These are phyloP conservation scores for Dorcus hopei DNA, from an alignment of 2,888 invertebrate species.

Conservation along the genomic window DNA sequence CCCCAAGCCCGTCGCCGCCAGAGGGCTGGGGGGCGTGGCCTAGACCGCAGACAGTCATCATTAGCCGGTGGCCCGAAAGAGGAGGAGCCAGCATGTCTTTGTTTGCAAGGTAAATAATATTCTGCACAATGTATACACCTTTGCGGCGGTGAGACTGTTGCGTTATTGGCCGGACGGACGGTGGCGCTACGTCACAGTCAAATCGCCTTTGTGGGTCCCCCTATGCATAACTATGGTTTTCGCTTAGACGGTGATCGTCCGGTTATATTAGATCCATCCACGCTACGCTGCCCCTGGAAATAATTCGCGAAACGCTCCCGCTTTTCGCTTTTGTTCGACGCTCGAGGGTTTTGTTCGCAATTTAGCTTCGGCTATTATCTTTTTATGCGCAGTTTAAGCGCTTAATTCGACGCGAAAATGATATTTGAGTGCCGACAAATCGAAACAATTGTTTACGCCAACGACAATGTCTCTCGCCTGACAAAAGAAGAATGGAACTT, in stretches of 20 bases:
- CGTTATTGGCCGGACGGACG: conserved; percentile 43
- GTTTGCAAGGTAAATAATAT: conserved; percentile 70
- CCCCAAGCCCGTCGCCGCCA: conserved; percentile 30
- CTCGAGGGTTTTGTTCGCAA: conserved; percentile 26
- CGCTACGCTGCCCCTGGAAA: conserved; percentile 43
- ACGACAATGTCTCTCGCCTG: no score
- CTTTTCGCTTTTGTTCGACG: conserved; percentile 31
- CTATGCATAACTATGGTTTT: conserved; percentile 49
- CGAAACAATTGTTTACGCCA: no score
- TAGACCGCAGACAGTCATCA: conserved; percentile 42
- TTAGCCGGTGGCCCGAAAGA: conserved; percentile 49
- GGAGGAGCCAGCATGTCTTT: conserved; percentile 48
- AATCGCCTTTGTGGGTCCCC: conserved; percentile 35
- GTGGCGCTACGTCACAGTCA: conserved; percentile 44
- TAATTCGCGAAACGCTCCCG: conserved; percentile 41
- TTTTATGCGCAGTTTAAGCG: conserved; percentile 1
- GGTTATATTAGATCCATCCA: conserved; percentile 42
- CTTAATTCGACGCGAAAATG: not conserved
- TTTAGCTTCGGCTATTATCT: conserved; percentile 20
- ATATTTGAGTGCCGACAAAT: no score
- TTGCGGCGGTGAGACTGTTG: conserved; percentile 44
- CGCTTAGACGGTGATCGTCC: conserved; percentile 44
- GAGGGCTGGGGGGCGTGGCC: conserved; percentile 36
- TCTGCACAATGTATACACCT: conserved; percentile 70
- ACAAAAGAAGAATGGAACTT: no score